Conservation (phyloP, 2,797 vertebrate species). For the Salarias fasciatus region DNA sequence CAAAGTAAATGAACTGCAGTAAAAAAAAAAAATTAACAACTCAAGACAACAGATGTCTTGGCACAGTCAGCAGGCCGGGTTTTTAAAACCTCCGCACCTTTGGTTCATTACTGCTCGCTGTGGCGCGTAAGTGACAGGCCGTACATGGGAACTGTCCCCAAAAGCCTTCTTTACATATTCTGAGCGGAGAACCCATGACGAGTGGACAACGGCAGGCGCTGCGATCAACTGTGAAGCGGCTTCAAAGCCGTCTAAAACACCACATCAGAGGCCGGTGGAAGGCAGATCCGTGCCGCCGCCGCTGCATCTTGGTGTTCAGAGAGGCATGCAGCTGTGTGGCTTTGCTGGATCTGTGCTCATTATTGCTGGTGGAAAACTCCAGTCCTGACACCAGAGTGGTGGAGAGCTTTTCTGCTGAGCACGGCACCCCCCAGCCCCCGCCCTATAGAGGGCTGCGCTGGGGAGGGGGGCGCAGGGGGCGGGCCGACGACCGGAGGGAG, state of each 20-base stretch:
- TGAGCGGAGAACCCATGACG: conserved; percentile 43
- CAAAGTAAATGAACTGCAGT: conserved; percentile 6
- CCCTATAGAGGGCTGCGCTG: not conserved
- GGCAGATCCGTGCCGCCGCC: conserved; percentile 24
- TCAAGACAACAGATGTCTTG: too few relatives aligned
- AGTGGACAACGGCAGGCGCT: conserved; percentile 24
- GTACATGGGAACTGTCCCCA: not conserved
- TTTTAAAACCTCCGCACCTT: not conserved
- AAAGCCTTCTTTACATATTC: conserved; percentile 45
- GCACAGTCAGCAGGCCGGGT: not conserved
- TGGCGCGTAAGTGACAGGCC: conserved; percentile 6
- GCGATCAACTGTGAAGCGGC: conserved; percentile 11
- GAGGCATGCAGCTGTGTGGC: conserved; percentile 24
- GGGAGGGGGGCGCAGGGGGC: conserved; percentile 27
- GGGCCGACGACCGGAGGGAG: conserved; percentile 55
- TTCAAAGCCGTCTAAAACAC: conserved; percentile 28
- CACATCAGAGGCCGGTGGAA: conserved; percentile 40
- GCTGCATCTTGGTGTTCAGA: conserved; percentile 30
- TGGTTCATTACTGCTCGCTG: not conserved
- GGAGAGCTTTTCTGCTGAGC: conserved; percentile 77
- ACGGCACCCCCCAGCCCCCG: conserved; percentile 62
- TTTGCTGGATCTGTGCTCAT: conserved; percentile 24
- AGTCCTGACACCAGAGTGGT: conserved; percentile 55
- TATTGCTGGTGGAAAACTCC: conserved; percentile 75
- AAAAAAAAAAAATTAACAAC: not conserved